Base-by-base conservation (phyloP, 2,797 vertebrate species). In the Morus bassanus region DNA sequence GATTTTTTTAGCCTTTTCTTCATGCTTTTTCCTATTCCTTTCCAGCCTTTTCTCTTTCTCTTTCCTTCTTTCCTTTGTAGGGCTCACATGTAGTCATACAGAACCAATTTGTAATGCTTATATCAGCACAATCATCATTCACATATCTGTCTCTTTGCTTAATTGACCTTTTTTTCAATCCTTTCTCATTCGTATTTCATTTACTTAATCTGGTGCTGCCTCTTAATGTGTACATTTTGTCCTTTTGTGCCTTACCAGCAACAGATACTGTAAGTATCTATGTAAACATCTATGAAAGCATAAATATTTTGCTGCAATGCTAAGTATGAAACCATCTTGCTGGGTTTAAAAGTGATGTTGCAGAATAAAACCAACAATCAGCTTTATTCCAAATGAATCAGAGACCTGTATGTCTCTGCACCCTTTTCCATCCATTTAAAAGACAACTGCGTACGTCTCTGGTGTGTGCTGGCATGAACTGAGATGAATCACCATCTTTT, bases 41-140 rank as follows among this genome's bases (percentile, higher is more conserved):
- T 43, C 11, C 13, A 74, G 5, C 8, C 14, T 77, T 54, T 69
- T 73, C 19, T 37, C 5, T 6, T 85, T 69, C 25, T 76, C n/a
- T 83, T 19, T 51, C 5, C 2, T 75, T 33, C 35, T 56, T 59
- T 37, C 22, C 7, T 84, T 59, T 60, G 5, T 31, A 65, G 22
- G n/a, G 2, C 3, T 68, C 17, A 33, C 10, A 4, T 6, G 17
- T 7, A 82, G 15, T 60, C 22, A 56, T 33, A 75, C 11, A 3
- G 1, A 82, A 79, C 21, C 18, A 57, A 68, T 59, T 41, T 68
- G 4, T 53, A 46, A 65, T 54, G 19, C 2, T 76, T 80, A 6
- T 45, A 73, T n/a, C 0, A 0, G 9, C 27, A 64, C 31, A 76
- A 75, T 57, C 43, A 61, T 8, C 33, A 18, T 27, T 78, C 9